Conservation (phyloP, 2,888 invertebrate genomes). For the Caradrina clavipalpis region DNA sequence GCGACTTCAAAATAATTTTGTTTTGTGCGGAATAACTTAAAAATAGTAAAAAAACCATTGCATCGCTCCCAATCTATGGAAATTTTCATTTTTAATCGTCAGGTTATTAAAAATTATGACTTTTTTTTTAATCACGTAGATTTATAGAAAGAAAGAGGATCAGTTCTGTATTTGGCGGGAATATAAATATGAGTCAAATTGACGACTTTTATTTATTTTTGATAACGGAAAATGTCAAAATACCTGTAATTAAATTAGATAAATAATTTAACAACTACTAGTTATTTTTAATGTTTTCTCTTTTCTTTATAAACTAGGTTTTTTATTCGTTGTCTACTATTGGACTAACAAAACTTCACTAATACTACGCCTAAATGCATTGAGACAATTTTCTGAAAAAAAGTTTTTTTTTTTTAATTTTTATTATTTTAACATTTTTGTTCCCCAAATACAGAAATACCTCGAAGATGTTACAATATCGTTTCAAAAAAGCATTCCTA, state of each 20-base stretch:
- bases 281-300: background rate
- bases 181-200: constrained; percentile 44
- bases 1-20: constrained; percentile 25
- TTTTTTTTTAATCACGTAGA: constrained; percentile 15
- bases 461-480: constrained; percentile 48
- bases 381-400: background rate
- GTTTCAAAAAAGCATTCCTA: background rate
- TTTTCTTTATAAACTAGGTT: background rate
- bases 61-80: constrained; percentile 69
- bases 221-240: background rate
- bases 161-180: constrained; percentile 66
- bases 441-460: constrained; percentile 54
- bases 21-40: constrained; percentile 64
- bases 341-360: constrained; percentile 11
- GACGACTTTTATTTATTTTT: background rate
- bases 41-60: constrained; percentile 67
- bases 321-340: constrained; percentile 12
- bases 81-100: constrained; percentile 50
- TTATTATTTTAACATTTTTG: background rate
- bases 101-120: constrained; percentile 54
- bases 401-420: constrained; percentile 1
- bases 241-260: constrained; percentile 2
- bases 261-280: constrained; percentile 29
- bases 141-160: constrained; percentile 27
- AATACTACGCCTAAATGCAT: constrained; percentile 29